A percentile compares a stretch with the other conserved stretches of the same genome.
phyloP scores from a whole-genome alignment of 2,113 vertebrate genomes.

The Vicugna pacos region DNA sequence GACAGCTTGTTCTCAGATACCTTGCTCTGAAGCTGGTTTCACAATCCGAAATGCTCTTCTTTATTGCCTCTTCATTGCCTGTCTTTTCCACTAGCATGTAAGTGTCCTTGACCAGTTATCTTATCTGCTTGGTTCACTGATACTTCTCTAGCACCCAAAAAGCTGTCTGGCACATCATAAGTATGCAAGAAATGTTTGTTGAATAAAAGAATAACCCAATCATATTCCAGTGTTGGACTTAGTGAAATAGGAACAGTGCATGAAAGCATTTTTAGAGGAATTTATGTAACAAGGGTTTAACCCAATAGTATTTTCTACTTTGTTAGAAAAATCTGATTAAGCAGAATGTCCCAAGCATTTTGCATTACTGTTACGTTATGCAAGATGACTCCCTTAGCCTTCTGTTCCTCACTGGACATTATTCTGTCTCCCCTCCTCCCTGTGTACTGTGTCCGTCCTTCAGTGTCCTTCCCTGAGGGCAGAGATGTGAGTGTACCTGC shows the following conservation, averaged over 20 bases:
- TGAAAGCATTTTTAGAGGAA: not conserved
- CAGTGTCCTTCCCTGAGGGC: not conserved
- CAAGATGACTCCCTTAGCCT: not conserved
- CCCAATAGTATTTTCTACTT: conserved; percentile 18
- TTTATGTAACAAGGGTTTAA: not conserved
- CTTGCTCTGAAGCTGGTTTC: not conserved
- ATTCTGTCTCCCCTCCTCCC: not conserved
- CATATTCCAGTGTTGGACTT: not conserved
- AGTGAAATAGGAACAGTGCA: not conserved
- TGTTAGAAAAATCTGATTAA: conserved; percentile 10
- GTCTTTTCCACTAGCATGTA: not conserved
- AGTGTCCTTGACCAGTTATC: not conserved
- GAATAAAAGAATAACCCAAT: conserved; percentile 19
- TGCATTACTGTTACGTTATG: not conserved
- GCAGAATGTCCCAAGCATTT: not conserved
- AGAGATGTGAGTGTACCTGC: not conserved
- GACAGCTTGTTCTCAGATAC: not conserved
- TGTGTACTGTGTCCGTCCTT: not conserved
- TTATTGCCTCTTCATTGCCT: not conserved
- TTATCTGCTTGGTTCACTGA: not conserved
- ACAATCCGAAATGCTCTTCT: not conserved
- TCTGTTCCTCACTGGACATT: not conserved
- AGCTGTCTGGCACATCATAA: not conserved
- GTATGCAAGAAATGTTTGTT: not conserved
- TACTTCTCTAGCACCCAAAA: not conserved